Base-by-base conservation (phyloP, 30 jellyfish, hydroid and myxozoan species). In the Chrysaora quinquecirrha region DNA sequence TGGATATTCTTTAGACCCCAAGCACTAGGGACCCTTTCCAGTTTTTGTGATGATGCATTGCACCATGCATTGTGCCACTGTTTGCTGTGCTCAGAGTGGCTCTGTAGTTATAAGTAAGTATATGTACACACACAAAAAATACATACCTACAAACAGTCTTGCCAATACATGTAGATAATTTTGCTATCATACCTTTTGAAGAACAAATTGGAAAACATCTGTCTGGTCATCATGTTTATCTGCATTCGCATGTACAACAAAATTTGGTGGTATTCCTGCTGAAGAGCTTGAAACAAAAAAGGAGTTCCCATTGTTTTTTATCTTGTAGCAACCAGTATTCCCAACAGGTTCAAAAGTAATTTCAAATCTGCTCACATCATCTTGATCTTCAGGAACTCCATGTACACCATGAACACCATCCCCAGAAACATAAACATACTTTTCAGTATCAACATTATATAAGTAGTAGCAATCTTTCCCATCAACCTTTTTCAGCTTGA, bases 181-280 rank as follows among this genome's bases (percentile, higher is more conserved):
- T 43, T 43, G 58, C 58, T 43, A 16, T 43, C 31, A 23, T 78
- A 78, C 92, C 92, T 82, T 67, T 16, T 32, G 49, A 22, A 69
- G 54, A 22, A 35, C 72, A 52, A 82, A 60, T 25, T 82, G 92
- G 34, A 82, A 82, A 18, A 82, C 34, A 10, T 70, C 50, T 16
- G 85, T 20, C n/a, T n/a, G n/a, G 0, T 71, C 73, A 54, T 68
- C 92, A 1, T 35, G 48, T 10, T 29, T 24, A 9, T 49, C 23
- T 2, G 64, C 90, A 21, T 64, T 73, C 7, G 79, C 62, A n/a
- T 68, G 78, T 2, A 82, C 56, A 19, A 82, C 85, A 68, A 43
- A 54, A 71, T 82, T 63, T 0, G 85, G 79, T 0, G 92, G 92
- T 14, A 82, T 67, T 12, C 92, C 92, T 31, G 92, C 92, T n/a